phyloP scores from a whole-genome alignment of 2,888 invertebrate genomes.

The Erebia aethiops region DNA sequence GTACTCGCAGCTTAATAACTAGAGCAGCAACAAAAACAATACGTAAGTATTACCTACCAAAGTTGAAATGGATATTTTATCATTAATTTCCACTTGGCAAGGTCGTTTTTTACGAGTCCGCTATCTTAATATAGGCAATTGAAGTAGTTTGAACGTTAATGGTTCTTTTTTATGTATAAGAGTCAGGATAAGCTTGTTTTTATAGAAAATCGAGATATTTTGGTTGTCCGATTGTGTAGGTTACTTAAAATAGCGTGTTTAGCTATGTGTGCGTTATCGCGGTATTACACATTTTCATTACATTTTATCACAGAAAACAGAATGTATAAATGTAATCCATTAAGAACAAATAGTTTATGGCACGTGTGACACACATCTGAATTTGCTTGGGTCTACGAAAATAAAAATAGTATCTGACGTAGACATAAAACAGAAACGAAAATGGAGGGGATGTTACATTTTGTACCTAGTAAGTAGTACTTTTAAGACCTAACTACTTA shows the following conservation, averaged over 20 bases:
- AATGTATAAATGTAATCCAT: slow-evolving; percentile 4
- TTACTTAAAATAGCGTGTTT: neutral
- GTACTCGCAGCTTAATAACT: neutral
- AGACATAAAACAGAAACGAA: too few species aligned
- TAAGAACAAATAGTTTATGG: neutral
- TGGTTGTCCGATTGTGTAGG: neutral
- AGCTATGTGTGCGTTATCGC: neutral
- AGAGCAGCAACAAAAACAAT: slow-evolving; percentile 13
- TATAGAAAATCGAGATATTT: neutral
- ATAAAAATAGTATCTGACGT: neutral
- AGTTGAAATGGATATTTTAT: slow-evolving; percentile 23
- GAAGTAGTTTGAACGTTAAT: slow-evolving; percentile 12
- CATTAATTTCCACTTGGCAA: slow-evolving; percentile 21
- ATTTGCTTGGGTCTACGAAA: neutral
- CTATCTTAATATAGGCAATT: slow-evolving; percentile 25
- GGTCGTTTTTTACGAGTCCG: slow-evolving; percentile 22
- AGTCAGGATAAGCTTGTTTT: neutral
- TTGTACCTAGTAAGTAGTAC: too few species aligned
- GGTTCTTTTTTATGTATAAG: neutral
- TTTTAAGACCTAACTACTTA: too few species aligned
- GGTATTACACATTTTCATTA: neutral
- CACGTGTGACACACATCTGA: slow-evolving; percentile 1
- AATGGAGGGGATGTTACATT: too few species aligned
- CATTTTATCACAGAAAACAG: slow-evolving; percentile 6
- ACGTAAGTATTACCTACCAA: neutral